phyloP scores from a whole-genome alignment of 2,888 invertebrate species.

The Melanostoma mellinum region DNA sequence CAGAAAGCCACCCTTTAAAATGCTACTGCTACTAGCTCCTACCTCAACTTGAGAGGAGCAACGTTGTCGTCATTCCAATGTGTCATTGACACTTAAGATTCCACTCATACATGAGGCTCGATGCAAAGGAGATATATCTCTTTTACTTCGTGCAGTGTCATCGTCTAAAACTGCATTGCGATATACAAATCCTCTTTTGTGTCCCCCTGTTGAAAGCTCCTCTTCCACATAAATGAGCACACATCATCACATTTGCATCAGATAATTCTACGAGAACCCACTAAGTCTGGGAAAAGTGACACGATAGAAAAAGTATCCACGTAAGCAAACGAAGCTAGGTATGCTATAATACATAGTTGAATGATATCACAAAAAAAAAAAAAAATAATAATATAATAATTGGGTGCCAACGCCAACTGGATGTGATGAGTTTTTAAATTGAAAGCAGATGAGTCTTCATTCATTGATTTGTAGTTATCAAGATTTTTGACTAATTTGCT shows the following conservation, averaged over 20 bases:
- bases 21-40: constrained; percentile 47
- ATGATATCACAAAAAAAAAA: constrained; percentile 57
- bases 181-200: constrained; percentile 48
- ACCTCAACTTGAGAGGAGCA: constrained; percentile 54
- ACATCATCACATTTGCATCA: constrained; percentile 72
- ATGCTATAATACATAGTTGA: constrained; percentile 5
- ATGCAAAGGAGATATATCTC: constrained; percentile 57
- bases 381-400: constrained; percentile 47
- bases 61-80: constrained; percentile 55
- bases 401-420: constrained; percentile 56
- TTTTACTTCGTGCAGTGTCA: constrained; percentile 41
- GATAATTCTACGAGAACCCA: constrained; percentile 64
- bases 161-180: constrained; percentile 52
- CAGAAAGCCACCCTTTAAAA: constrained; percentile 38
- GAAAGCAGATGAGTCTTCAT: constrained; percentile 63
- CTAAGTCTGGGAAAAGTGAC: constrained; percentile 58
- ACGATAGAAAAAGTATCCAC: constrained; percentile 38
- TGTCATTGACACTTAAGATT: constrained; percentile 72
- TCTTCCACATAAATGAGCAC: constrained; percentile 67
- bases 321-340: constrained; percentile 32
- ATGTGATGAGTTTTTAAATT: constrained; percentile 65
- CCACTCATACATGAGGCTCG: constrained; percentile 42
- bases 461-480: background rate
- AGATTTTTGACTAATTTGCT: no score
- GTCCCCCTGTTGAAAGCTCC: constrained; percentile 50